Evolutionary conservation across 1,140 invertebrate genomes (phyloP).

Genomic region (Agrypnia vestita): DNA sequence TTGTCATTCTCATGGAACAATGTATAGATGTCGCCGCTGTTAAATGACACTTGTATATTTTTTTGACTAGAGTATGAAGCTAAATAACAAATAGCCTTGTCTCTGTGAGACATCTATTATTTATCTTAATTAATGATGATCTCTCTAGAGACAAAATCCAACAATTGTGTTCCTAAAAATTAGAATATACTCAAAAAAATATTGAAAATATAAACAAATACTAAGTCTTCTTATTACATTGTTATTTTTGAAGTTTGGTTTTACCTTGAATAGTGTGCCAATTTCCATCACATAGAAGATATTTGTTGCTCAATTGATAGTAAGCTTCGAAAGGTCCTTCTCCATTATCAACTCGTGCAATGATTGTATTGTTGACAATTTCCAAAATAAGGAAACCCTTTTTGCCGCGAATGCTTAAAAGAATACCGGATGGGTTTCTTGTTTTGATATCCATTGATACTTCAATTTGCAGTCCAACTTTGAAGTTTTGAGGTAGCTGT

Average conservation of each 20-base stretch:
- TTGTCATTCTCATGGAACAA: too few species aligned
- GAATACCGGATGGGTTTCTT: constrained; percentile 84
- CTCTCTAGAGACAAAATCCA: too few species aligned
- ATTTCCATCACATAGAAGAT: constrained; percentile 91
- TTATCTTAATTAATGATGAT: too few species aligned
- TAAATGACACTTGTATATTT: too few species aligned
- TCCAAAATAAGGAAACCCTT: constrained; percentile 90
- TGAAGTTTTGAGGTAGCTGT: constrained; percentile 80
- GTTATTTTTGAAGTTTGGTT: constrained; percentile 13
- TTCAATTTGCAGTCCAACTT: constrained; percentile 79
- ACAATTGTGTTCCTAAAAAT: too few species aligned
- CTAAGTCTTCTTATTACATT: background rate
- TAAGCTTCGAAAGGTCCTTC: constrained; percentile 84
- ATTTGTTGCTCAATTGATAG: constrained; percentile 80
- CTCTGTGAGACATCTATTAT: too few species aligned
- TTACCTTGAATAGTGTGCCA: constrained; percentile 93
- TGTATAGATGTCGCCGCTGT: too few species aligned
- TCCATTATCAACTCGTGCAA: constrained; percentile 89
- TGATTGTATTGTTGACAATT: constrained; percentile 87
- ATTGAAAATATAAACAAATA: background rate
- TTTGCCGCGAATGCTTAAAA: constrained; percentile 87
- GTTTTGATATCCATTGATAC: constrained; percentile 93
- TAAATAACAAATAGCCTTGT: too few species aligned
- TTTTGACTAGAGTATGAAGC: too few species aligned
- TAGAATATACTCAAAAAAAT: too few species aligned